Base-by-base conservation (phyloP, 2,797 vertebrate genomes). In the Morus bassanus region DNA sequence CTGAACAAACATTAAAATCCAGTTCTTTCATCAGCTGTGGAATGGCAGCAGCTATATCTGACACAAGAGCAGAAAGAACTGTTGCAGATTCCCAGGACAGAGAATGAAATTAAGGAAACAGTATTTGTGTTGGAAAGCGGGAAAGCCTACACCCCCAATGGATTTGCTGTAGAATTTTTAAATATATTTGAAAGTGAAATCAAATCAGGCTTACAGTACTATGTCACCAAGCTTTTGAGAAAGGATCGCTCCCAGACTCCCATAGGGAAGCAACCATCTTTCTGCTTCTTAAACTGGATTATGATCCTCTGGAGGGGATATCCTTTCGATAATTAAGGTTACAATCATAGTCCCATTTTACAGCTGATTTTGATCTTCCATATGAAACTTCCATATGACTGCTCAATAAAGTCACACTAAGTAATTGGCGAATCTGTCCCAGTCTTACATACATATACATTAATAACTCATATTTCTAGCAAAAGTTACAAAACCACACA, bases 121-220 rank as follows among this genome's bases (percentile, higher is more conserved):
- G 91, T 92, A 84, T 96, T 96, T 97, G 92, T 85, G 95, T 88
- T 95, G 95, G 92, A 92, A 97, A 96, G 93, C 2, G 7, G 93
- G 95, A 96, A 95, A 96, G 96, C 89, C 87, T 95, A 81, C 0
- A 25, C 85, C 95, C 96, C 93, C 93, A 11, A 35, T 78, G 96
- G 96, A 97, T 96, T 97, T 95, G 88, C 61, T 92, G 85, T n/a
- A 76, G 96, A 86, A 95, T 97, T 97, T 96, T 97, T 95, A 96
- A 97, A 97, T 94, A 95, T 92, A 97, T 97, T 97, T 97, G 93
- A 97, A 97, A 96, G 95, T 95, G 96, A 97, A 97, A 97, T 97
- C 73, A 92, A 88, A 92, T 84, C 94, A 85, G 68, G 60, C 94
- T 92, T 96, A 57, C 84, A 96, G 75, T 96, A 94, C 96, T 94